Evolutionary conservation across 2,797 vertebrate genomes (phyloP).

Genomic region (Siniperca scherzeri): DNA sequence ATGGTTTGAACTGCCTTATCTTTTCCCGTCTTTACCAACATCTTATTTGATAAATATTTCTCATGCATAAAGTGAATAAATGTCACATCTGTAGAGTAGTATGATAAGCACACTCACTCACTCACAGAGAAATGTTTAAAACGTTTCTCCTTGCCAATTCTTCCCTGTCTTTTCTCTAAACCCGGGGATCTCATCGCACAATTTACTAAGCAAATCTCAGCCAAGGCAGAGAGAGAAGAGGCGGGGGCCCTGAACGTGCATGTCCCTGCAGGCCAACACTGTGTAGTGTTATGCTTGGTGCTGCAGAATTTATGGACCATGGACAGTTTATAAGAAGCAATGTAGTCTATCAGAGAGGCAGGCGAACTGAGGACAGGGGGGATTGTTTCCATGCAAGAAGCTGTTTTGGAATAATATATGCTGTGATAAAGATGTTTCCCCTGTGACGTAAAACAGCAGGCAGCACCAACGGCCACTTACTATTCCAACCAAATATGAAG

Average conservation of each 20-base stretch:
- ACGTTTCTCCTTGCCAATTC: constrained; percentile 14
- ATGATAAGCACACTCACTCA: constrained; percentile 15
- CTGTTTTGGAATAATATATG: constrained; percentile 95
- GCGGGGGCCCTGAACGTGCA: constrained; percentile 79
- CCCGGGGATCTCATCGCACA: constrained; percentile 54
- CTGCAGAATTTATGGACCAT: constrained; percentile 96
- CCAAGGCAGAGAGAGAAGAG: constrained; percentile 39
- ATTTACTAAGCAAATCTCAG: constrained; percentile 74
- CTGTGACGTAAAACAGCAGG: constrained; percentile 93
- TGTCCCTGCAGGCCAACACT: constrained; percentile 87
- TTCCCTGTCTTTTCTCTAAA: constrained; percentile 46
- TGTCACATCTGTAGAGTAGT: constrained; percentile 3
- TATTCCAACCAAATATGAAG: constrained; percentile 84
- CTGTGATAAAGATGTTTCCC: constrained; percentile 95
- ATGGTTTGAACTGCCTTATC: neutral
- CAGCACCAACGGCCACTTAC: constrained; percentile 93
- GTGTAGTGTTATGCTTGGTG: constrained; percentile 90
- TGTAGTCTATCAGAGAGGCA: constrained; percentile 93
- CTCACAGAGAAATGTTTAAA: constrained; percentile 28
- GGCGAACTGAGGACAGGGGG: constrained; percentile 90
- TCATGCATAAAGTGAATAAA: neutral
- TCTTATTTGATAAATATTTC: neutral
- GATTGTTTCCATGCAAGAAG: constrained; percentile 91
- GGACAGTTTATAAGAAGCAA: constrained; percentile 97
- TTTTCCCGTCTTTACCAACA: neutral